Evolutionary conservation across 2,113 vertebrate species (phyloP).

Genomic region (Gymnobelideus leadbeateri): DNA sequence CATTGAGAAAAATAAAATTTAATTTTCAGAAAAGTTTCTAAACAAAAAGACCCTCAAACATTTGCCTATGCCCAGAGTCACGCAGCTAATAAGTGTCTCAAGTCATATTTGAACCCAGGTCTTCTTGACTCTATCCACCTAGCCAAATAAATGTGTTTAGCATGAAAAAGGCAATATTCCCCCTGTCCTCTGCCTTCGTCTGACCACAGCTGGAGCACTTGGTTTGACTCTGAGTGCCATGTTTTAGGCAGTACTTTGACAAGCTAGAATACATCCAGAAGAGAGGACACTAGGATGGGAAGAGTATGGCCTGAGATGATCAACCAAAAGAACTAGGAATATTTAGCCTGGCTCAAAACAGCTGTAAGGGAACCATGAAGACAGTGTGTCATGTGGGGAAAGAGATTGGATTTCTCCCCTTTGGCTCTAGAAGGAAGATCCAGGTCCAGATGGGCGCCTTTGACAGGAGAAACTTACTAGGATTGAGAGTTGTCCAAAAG

Average conservation of each 20-base stretch:
- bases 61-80: not conserved
- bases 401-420: not conserved
- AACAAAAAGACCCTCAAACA: not conserved
- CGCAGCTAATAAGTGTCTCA: not conserved
- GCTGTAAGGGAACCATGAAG: not conserved
- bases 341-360: not conserved
- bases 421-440: not conserved
- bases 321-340: not conserved
- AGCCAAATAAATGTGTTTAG: not conserved
- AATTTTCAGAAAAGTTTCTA: not conserved
- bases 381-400: not conserved
- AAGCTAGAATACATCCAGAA: not conserved
- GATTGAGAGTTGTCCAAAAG: not conserved
- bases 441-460: not conserved
- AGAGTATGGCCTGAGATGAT: not conserved
- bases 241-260: not conserved
- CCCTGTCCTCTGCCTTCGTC: not conserved
- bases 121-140: not conserved
- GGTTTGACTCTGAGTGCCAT: not conserved
- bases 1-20: not conserved
- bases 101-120: not conserved
- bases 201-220: not conserved
- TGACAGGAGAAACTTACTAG: not conserved
- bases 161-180: not conserved
- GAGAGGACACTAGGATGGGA: not conserved